Evolutionary conservation across 2,797 vertebrate species (phyloP).

Genomic region (Sciaenops ocellatus): DNA sequence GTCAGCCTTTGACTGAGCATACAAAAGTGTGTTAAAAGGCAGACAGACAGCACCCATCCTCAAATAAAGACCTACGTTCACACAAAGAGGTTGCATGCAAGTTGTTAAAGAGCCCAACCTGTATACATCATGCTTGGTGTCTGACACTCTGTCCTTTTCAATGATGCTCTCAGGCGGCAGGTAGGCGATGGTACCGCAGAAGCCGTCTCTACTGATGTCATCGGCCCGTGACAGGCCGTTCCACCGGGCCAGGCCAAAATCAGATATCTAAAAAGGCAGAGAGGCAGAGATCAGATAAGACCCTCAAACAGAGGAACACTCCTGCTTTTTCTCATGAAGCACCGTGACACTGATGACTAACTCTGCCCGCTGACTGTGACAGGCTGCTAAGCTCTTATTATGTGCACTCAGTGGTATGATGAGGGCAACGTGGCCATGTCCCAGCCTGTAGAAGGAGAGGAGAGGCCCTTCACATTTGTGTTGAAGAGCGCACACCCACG

Average conservation of each 20-base stretch:
- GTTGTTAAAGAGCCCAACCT: constrained; percentile 84
- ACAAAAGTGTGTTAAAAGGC: not conserved
- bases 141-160: constrained; percentile 94
- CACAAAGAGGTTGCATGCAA: not conserved
- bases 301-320: constrained; percentile 1
- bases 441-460: constrained; percentile 73
- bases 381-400: constrained; percentile 69
- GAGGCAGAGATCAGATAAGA: constrained; percentile 48
- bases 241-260: constrained; percentile 97
- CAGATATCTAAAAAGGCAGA: constrained; percentile 89
- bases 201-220: constrained; percentile 96
- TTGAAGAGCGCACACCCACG: constrained; percentile 61
- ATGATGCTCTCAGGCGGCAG: constrained; percentile 97
- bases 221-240: constrained; percentile 93
- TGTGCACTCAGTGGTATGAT: constrained; percentile 66
- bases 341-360: constrained; percentile 65
- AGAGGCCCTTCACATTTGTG: constrained; percentile 73
- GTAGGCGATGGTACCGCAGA: constrained; percentile 98
- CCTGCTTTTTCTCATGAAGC: constrained; percentile 33
- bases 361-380: constrained; percentile 51
- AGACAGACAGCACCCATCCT: not conserved
- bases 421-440: constrained; percentile 73
- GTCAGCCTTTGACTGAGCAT: constrained; percentile 22
- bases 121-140: constrained; percentile 98
- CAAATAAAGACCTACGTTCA: not conserved